These are phyloP conservation scores for Steinernema scapterisci DNA, from an alignment of 2,888 invertebrate genomes.

Conservation along the genomic window DNA sequence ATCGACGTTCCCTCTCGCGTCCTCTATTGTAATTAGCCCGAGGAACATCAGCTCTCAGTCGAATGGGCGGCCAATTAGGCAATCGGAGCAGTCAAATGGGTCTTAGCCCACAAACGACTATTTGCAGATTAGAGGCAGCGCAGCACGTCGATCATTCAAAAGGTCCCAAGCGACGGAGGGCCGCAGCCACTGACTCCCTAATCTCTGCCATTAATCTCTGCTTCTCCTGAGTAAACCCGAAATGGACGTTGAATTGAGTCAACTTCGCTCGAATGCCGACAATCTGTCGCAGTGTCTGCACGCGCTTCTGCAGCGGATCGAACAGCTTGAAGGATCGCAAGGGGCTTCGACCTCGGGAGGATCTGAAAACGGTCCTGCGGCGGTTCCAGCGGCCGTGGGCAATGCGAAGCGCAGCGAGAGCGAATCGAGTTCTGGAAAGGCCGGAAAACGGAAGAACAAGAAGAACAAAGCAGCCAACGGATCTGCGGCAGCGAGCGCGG, in stretches of 20 bases:
- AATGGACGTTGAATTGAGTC: constrained; percentile 47
- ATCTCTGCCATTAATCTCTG: constrained; percentile 22
- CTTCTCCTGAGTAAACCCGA: neutral
- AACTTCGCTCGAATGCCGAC: constrained; percentile 63
- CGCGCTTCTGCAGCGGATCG: constrained; percentile 61
- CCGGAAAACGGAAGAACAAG: constrained; percentile 33
- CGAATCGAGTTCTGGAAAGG: neutral
- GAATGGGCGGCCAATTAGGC: constrained; percentile 7
- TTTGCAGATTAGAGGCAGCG: constrained; percentile 26
- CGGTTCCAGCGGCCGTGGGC: neutral
- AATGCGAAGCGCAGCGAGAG: neutral
- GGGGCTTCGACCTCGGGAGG: constrained; percentile 31
- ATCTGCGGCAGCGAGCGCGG: neutral
- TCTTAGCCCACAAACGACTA: neutral
- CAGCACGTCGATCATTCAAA: constrained; percentile 21
- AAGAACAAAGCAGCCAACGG: constrained; percentile 23
- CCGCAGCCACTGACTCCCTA: constrained; percentile 10
- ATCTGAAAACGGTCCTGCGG: constrained; percentile 34
- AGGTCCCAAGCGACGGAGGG: constrained; percentile 30
- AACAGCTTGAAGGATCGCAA: constrained; percentile 53
- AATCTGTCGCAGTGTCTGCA: constrained; percentile 62
- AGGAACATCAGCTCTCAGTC: neutral
- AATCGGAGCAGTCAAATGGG: neutral
- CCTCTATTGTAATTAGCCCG: constrained; percentile 14
- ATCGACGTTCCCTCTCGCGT: neutral